phyloP scores from a whole-genome alignment of 2,888 invertebrate genomes.

The Eilema depressum region DNA sequence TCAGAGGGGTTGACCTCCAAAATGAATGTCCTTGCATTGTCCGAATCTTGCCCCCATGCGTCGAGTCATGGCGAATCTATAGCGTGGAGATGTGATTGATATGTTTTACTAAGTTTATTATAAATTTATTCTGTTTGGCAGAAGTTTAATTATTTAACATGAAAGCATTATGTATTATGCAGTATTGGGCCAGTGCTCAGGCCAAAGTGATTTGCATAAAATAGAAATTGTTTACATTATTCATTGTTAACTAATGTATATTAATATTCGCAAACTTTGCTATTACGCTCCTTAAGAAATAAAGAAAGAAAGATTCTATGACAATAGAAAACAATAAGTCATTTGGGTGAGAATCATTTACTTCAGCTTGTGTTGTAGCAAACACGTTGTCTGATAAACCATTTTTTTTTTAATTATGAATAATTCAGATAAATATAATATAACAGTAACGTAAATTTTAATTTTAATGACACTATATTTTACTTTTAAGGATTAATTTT shows the following conservation, averaged over 20 bases:
- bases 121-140: conserved; percentile 26
- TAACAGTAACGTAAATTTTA: no score
- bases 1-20: conserved; percentile 74
- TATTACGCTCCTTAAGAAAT: background rate
- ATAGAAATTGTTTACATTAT: background rate
- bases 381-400: no score
- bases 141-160: conserved; percentile 7
- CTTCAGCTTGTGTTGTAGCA: background rate
- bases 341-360: background rate
- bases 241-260: background rate
- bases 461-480: no score
- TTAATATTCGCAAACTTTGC: conserved; percentile 4
- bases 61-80: conserved; percentile 57
- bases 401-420: no score
- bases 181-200: background rate
- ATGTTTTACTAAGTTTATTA: conserved; percentile 48
- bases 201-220: conserved; percentile 5
- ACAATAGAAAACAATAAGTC: background rate
- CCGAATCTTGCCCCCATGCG: conserved; percentile 49
- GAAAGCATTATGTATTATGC: background rate
- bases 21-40: conserved; percentile 66
- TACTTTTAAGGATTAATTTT: no score
- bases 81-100: conserved; percentile 48
- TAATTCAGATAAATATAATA: no score
- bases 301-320: background rate